These are phyloP conservation scores for Chrysolina americana DNA, from an alignment of 2,888 invertebrate genomes.

Conservation along the genomic window DNA sequence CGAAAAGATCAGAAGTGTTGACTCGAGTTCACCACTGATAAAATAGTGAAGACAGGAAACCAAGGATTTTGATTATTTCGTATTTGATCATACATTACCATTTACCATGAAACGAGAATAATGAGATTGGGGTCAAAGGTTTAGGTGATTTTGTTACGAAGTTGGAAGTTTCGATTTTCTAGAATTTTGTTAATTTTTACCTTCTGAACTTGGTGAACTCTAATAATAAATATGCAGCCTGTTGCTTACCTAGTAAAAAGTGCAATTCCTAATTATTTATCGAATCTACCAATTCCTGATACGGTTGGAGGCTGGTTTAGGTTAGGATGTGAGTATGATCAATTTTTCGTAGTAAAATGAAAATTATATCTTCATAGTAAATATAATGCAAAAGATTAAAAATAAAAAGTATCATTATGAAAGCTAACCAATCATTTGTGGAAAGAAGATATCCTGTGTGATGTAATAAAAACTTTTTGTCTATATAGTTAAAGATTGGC, in stretches of 20 bases:
- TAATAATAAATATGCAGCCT: conserved; percentile 49
- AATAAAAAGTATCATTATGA: no score
- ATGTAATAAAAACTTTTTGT: background rate
- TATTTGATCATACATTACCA: no score
- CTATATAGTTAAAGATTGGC: conserved; percentile 86
- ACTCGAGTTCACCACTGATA: no score
- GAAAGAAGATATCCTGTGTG: background rate
- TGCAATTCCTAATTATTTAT: conserved; percentile 87
- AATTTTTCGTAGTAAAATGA: no score
- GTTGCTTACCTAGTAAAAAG: conserved; percentile 84
- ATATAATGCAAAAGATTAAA: no score
- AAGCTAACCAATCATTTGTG: background rate
- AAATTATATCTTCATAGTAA: no score
- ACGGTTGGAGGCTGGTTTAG: conserved; percentile 88
- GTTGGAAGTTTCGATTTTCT: background rate
- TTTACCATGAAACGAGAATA: no score
- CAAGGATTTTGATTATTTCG: no score
- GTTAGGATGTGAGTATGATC: conserved; percentile 79
- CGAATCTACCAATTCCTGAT: conserved; percentile 87
- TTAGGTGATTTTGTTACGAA: background rate
- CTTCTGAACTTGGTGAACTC: background rate
- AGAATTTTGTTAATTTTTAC: background rate
- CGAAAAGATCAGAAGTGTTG: no score
- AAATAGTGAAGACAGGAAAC: no score
- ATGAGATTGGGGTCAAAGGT: background rate